These are phyloP conservation scores for Pseudobourletiella spinata DNA, from an alignment of 1,140 invertebrate species.

Conservation along the genomic window DNA sequence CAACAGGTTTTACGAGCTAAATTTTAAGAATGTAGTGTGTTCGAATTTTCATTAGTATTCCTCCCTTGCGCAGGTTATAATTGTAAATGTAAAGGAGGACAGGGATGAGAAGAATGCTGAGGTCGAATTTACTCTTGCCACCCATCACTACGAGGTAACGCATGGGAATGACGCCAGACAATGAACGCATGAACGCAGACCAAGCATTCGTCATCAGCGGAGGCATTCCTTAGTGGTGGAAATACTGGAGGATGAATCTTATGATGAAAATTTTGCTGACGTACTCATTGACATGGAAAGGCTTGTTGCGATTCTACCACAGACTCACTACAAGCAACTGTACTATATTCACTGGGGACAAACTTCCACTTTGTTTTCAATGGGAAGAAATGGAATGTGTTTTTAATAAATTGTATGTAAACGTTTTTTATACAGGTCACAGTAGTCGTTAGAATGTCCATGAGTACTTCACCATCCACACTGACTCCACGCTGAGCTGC, in stretches of 20 bases:
- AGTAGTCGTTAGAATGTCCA: constrained; percentile 66
- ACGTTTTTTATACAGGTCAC: constrained; percentile 80
- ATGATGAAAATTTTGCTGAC: no score
- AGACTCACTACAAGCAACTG: neutral
- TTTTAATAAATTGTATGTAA: constrained; percentile 72
- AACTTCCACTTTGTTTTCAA: constrained; percentile 66
- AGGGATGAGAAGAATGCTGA: neutral
- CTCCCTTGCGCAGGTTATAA: constrained; percentile 10
- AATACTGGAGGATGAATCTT: no score
- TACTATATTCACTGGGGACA: constrained; percentile 9
- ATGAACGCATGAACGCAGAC: neutral
- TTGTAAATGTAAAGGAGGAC: constrained; percentile 21
- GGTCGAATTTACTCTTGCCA: constrained; percentile 18
- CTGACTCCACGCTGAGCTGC: constrained; percentile 53
- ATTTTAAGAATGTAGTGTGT: neutral
- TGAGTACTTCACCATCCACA: constrained; percentile 46
- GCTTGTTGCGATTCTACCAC: constrained; percentile 19
- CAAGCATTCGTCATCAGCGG: neutral
- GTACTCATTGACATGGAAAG: constrained; percentile 26
- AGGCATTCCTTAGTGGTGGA: no score
- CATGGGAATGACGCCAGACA: constrained; percentile 1
- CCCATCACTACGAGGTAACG: constrained; percentile 22
- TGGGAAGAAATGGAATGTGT: constrained; percentile 62
- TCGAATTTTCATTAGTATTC: neutral
- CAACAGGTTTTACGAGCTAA: constrained; percentile 44